A percentile compares a stretch with the other conserved stretches of the same genome.
Conservation (phyloP, 1,140 invertebrate species). For the Drosophila navojoa region DNA sequence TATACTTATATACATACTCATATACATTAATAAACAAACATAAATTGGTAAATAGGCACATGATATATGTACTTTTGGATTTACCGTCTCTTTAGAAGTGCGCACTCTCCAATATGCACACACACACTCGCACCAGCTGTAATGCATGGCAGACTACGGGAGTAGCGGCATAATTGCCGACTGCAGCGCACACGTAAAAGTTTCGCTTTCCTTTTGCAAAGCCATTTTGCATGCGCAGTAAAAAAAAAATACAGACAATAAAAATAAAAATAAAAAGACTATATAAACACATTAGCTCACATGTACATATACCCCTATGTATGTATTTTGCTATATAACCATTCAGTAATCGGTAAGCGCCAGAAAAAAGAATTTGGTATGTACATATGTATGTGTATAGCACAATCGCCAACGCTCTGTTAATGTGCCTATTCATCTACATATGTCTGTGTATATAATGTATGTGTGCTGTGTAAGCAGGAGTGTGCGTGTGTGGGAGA, state of each 20-base stretch:
- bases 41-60: background rate
- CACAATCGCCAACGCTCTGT: background rate
- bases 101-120: constrained; percentile 15
- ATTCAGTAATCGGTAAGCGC: constrained; percentile 29
- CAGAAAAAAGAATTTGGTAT: constrained; percentile 29
- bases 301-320: constrained; percentile 16
- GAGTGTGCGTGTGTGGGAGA: constrained; percentile 10
- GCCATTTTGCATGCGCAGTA: constrained; percentile 80
- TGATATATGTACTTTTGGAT: constrained; percentile 11
- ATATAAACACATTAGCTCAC: constrained; percentile 17
- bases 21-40: constrained; percentile 16
- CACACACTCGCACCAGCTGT: constrained; percentile 2
- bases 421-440: background rate
- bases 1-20: constrained; percentile 14
- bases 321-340: constrained; percentile 27
- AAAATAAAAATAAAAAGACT: constrained; percentile 36
- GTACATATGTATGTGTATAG: constrained; percentile 5
- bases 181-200: constrained; percentile 56
- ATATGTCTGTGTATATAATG: background rate
- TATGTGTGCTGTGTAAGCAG: background rate
- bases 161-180: background rate
- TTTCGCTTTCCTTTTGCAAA: constrained; percentile 82
- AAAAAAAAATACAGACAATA: constrained; percentile 44
- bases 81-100: constrained; percentile 11
- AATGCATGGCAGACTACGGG: constrained; percentile 17